Evolutionary conservation across 2,113 vertebrate genomes (phyloP).

Genomic region (Daboia siamensis): DNA sequence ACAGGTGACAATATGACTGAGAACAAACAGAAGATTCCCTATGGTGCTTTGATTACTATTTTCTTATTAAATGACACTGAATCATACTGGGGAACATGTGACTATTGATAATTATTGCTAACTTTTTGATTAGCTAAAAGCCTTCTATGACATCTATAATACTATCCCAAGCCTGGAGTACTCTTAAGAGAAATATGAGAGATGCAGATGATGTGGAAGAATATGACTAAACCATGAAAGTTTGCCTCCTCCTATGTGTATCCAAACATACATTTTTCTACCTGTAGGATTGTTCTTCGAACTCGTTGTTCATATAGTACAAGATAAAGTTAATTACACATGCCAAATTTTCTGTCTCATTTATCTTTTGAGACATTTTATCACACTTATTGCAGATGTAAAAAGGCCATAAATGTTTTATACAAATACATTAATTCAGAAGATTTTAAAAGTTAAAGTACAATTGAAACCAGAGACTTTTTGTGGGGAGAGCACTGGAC

Average conservation of each 20-base stretch:
- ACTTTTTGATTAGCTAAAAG: background rate
- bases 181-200: background rate
- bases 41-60: background rate
- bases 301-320: background rate
- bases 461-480: background rate
- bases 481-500: too few species aligned
- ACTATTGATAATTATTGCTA: background rate
- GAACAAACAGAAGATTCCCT: background rate
- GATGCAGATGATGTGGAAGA: background rate
- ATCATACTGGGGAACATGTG: background rate
- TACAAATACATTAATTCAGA: too few species aligned
- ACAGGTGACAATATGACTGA: background rate
- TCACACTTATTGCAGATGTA: too few species aligned
- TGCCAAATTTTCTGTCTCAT: background rate
- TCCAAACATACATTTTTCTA: background rate
- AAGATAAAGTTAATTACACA: background rate
- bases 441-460: background rate
- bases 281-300: background rate
- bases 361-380: constrained; percentile 13
- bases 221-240: background rate
- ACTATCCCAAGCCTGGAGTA: background rate
- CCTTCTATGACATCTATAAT: background rate
- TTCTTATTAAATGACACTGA: background rate
- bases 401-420: too few species aligned
- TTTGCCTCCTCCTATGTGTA: background rate